phyloP scores from a whole-genome alignment of 2,113 vertebrate species.

The Lepus europaeus region DNA sequence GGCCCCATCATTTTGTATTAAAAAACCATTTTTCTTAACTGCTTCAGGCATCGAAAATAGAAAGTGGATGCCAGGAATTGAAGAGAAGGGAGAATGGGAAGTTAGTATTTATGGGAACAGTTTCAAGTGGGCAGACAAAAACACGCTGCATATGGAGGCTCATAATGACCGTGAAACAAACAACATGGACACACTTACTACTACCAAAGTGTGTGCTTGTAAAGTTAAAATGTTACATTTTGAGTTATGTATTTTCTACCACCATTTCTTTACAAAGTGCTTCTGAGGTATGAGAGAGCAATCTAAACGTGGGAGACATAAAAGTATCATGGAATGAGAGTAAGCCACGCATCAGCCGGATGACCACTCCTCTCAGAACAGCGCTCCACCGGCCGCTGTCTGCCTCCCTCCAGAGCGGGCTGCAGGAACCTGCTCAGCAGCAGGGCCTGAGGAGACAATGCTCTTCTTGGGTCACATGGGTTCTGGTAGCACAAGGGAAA shows the following conservation, averaged over 20 bases:
- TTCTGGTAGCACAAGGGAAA: not conserved
- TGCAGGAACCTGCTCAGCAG: not conserved
- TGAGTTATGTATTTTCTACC: not conserved
- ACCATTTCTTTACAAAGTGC: not conserved
- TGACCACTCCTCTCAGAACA: not conserved
- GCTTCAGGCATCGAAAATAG: not conserved
- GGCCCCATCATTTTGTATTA: no score
- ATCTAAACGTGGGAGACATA: constrained; percentile 43
- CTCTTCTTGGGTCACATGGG: not conserved
- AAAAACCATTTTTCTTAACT: not conserved
- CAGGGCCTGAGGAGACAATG: not conserved
- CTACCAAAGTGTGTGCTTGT: no score
- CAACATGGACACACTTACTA: not conserved
- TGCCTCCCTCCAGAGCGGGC: not conserved
- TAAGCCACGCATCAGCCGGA: not conserved
- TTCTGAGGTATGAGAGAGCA: not conserved
- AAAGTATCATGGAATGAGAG: constrained; percentile 6
- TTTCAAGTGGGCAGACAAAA: not conserved
- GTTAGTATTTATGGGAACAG: not conserved
- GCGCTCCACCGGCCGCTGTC: not conserved
- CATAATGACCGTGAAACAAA: not conserved
- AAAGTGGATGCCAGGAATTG: not conserved
- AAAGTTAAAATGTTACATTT: not conserved
- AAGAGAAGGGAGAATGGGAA: not conserved
- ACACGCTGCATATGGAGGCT: not conserved